phyloP scores from a whole-genome alignment of 2,888 invertebrate species.

The Diarsia dahlii region DNA sequence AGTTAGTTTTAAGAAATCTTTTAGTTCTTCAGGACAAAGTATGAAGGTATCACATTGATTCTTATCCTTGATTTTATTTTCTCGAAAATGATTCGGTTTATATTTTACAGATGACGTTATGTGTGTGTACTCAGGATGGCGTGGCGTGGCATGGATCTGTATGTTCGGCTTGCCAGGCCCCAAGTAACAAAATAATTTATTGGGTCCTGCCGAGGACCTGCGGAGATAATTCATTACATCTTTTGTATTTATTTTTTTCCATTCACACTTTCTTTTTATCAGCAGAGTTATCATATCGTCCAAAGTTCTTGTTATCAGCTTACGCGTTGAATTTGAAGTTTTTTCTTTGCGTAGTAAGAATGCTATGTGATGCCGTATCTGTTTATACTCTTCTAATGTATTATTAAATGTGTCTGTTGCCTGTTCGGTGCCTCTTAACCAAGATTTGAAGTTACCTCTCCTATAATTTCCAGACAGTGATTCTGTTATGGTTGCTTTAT shows the following conservation, averaged over 20 bases:
- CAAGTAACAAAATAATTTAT: conserved; percentile 18
- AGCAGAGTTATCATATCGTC: conserved; percentile 77
- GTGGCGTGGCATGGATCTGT: not conserved
- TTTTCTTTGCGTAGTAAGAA: conserved; percentile 73
- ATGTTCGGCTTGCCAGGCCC: not conserved
- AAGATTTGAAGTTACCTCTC: conserved; percentile 7
- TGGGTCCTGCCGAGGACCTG: conserved; percentile 18
- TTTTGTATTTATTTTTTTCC: conserved; percentile 61
- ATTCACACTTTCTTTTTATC: conserved; percentile 73
- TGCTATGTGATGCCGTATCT: conserved; percentile 74
- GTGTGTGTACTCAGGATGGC: not conserved
- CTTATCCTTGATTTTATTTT: conserved; percentile 23
- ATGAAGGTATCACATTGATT: conserved; percentile 70
- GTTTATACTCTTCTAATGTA: conserved; percentile 75
- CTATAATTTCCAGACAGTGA: conserved; percentile 65
- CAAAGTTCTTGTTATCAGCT: conserved; percentile 73
- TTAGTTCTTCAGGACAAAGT: conserved; percentile 79
- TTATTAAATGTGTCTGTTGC: conserved; percentile 59
- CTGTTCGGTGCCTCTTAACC: not conserved
- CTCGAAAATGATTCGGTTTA: not conserved
- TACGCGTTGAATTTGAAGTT: conserved; percentile 73
- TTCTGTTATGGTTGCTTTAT: conserved; percentile 80
- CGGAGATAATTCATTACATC: conserved; percentile 7
- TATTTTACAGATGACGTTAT: conserved; percentile 16
- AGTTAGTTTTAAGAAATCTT: conserved; percentile 72